phyloP scores from a whole-genome alignment of 2,797 vertebrate genomes.

The Phrynocephalus forsythii region DNA sequence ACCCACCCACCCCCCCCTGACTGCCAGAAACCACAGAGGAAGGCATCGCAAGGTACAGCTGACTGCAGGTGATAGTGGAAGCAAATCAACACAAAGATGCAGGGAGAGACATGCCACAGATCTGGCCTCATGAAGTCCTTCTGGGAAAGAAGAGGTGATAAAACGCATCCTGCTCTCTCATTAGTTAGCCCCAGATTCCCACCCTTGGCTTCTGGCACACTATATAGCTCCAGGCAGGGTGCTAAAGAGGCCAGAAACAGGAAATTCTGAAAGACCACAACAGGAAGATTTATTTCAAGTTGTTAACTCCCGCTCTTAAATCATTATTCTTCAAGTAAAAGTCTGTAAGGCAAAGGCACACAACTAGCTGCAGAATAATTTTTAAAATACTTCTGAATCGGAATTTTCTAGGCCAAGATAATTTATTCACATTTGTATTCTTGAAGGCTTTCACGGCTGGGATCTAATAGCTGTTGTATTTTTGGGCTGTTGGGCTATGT shows the following conservation, averaged over 20 bases:
- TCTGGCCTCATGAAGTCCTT: slow-evolving; percentile 44
- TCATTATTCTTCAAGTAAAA: background rate
- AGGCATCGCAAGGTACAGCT: background rate
- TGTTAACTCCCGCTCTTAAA: background rate
- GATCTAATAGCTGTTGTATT: too few relatives aligned
- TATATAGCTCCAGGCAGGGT: slow-evolving; percentile 26
- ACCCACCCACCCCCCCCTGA: too few relatives aligned
- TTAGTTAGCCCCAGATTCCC: slow-evolving; percentile 44
- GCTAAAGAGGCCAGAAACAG: slow-evolving; percentile 47
- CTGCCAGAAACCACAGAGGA: background rate
- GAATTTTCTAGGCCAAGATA: background rate
- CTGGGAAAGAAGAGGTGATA: background rate
- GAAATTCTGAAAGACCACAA: background rate
- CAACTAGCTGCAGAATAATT: background rate
- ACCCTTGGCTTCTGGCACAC: slow-evolving; percentile 34
- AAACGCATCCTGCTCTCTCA: slow-evolving; percentile 45
- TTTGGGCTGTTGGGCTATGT: too few relatives aligned
- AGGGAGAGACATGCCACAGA: background rate
- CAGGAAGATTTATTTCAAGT: background rate
- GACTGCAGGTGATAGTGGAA: slow-evolving; percentile 15
- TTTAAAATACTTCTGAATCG: background rate
- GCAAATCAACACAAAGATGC: background rate
- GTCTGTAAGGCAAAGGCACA: background rate
- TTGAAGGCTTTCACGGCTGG: too few relatives aligned
- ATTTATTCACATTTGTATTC: too few relatives aligned